Evolutionary conservation across 92 coral and sea anemone species (phyloP).

Genomic region (Chrysogorgia sp.): DNA sequence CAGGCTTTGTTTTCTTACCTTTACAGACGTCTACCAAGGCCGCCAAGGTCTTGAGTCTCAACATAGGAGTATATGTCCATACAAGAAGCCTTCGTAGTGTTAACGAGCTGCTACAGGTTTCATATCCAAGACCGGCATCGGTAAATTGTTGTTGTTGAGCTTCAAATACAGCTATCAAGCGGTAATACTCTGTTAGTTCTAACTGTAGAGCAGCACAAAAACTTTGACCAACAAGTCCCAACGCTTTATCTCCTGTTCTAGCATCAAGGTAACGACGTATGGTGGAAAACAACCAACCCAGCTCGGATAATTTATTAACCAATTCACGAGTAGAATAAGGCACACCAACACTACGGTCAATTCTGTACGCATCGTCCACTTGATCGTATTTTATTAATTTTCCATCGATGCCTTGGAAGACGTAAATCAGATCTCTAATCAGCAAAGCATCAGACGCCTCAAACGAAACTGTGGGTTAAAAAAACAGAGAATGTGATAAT

Average conservation of each 20-base stretch:
- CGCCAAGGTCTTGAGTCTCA: conserved; percentile 88
- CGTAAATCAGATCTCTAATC: conserved; percentile 85
- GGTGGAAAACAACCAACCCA: conserved; percentile 94
- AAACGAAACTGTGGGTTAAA: conserved; percentile 69
- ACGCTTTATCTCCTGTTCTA: conserved; percentile 93
- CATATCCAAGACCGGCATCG: conserved; percentile 92
- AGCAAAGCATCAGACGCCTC: conserved; percentile 93
- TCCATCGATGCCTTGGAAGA: conserved; percentile 99
- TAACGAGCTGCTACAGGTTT: conserved; percentile 87
- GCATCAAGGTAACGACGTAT: conserved; percentile 95
- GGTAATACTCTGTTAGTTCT: conserved; percentile 94
- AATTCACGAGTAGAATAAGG: conserved; percentile 86
- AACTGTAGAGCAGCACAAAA: conserved; percentile 97
- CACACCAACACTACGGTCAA: conserved; percentile 87
- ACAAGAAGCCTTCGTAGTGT: conserved; percentile 89
- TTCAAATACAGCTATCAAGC: conserved; percentile 96
- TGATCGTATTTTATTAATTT: conserved; percentile 90
- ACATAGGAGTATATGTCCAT: conserved; percentile 94
- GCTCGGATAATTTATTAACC: conserved; percentile 89
- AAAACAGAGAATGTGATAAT: neutral
- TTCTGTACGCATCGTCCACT: conserved; percentile 83
- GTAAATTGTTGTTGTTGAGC: conserved; percentile 82
- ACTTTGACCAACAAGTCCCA: conserved; percentile 96
- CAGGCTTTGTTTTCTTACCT: conserved; percentile 55
- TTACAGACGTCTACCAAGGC: conserved; percentile 96